Conservation (phyloP, 2,888 invertebrate species). For the Protonemura montana region DNA sequence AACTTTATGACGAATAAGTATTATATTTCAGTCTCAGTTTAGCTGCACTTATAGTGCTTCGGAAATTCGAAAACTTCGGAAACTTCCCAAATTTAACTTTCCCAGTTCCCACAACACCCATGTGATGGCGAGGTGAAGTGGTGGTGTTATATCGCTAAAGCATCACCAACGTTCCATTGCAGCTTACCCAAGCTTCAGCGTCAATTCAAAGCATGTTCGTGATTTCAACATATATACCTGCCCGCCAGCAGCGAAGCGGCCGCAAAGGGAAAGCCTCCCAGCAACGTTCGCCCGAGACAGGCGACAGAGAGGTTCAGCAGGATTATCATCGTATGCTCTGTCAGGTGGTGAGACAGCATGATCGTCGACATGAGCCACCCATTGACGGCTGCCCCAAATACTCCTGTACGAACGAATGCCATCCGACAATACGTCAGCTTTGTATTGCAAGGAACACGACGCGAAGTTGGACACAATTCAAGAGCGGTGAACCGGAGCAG, state of each 20-base stretch:
- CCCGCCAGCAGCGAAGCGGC: conserved; percentile 64
- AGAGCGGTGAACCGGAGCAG: not conserved
- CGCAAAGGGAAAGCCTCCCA: conserved; percentile 64
- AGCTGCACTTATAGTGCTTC: too few species aligned
- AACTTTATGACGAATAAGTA: too few species aligned
- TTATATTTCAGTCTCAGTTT: too few species aligned
- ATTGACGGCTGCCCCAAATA: conserved; percentile 65
- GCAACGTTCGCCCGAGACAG: conserved; percentile 63
- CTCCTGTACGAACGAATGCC: conserved; percentile 57
- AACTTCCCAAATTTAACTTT: too few species aligned
- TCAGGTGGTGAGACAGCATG: conserved; percentile 64
- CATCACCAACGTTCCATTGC: too few species aligned
- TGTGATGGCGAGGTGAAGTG: too few species aligned
- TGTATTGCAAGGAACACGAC: not conserved
- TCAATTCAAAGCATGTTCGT: not conserved
- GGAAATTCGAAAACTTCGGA: too few species aligned
- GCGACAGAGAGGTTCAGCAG: conserved; percentile 65
- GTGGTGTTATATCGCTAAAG: too few species aligned
- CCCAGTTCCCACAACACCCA: too few species aligned
- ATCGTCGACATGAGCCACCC: conserved; percentile 66
- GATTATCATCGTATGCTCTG: conserved; percentile 62
- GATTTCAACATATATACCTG: conserved; percentile 59
- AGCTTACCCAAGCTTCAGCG: too few species aligned
- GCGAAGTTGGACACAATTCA: not conserved
- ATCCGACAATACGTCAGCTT: not conserved